phyloP scores from a whole-genome alignment of 1,140 invertebrate genomes.

The Achatina immaculata region DNA sequence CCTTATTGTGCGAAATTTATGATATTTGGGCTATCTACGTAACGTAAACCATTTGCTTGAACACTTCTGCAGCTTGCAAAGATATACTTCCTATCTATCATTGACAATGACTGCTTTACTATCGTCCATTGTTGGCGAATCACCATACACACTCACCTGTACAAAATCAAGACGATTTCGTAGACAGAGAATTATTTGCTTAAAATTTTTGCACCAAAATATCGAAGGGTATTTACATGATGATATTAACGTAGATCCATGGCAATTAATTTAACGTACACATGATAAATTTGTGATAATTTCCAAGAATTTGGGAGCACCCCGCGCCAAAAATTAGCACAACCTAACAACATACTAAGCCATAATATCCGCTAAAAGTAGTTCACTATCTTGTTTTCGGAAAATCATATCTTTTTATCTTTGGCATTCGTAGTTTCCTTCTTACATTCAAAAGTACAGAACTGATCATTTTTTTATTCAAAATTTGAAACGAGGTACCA shows the following conservation, averaged over 20 bases:
- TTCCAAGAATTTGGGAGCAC: constrained; percentile 54
- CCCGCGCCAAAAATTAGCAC: constrained; percentile 63
- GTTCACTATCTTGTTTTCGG: not conserved
- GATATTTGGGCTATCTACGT: no score
- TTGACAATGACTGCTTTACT: not conserved
- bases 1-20: no score
- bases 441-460: not conserved
- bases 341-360: constrained; percentile 47
- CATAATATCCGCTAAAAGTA: constrained; percentile 34
- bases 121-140: constrained; percentile 40
- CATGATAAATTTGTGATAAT: constrained; percentile 43
- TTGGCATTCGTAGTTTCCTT: not conserved
- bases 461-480: not conserved
- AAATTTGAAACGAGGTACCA: not conserved
- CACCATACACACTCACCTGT: constrained; percentile 39
- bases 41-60: no score
- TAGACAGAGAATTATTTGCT: constrained; percentile 4
- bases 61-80: not conserved
- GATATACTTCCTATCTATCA: not conserved
- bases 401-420: not conserved
- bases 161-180: constrained; percentile 34
- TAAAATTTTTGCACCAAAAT: constrained; percentile 28
- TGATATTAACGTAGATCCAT: constrained; percentile 41
- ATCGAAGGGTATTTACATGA: constrained; percentile 38
- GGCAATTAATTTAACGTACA: constrained; percentile 23